Percentiles rank a stretch among this genome's conserved stretches.
phyloP scores from a whole-genome alignment of 2,113 vertebrate genomes.

The Pionites leucogaster region DNA sequence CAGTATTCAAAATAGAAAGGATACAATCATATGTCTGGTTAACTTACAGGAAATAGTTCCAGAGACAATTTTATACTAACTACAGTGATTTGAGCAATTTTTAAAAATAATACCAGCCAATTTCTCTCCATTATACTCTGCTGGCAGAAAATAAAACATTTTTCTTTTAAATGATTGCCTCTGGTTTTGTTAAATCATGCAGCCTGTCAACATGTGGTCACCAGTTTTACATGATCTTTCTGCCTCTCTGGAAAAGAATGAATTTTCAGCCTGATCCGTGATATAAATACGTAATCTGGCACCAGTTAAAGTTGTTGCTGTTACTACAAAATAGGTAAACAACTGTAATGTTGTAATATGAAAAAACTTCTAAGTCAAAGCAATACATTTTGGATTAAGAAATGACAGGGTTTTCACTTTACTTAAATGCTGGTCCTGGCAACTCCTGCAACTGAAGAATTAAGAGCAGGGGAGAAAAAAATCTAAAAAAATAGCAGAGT shows the following conservation, averaged over 20 bases:
- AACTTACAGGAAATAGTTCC: slow-evolving; percentile 83
- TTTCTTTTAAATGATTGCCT: slow-evolving; percentile 86
- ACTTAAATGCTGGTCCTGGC: neutral
- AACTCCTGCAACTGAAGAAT: neutral
- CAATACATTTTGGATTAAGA: slow-evolving; percentile 25
- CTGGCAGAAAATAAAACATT: slow-evolving; percentile 88
- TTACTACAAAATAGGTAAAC: slow-evolving; percentile 59
- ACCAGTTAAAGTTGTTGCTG: slow-evolving; percentile 65
- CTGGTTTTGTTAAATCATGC: slow-evolving; percentile 84
- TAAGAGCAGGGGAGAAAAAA: neutral
- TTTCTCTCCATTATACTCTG: slow-evolving; percentile 86
- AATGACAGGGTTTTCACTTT: neutral
- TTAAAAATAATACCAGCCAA: slow-evolving; percentile 88
- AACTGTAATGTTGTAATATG: slow-evolving; percentile 41
- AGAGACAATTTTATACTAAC: slow-evolving; percentile 88
- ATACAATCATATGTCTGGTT: slow-evolving; percentile 84
- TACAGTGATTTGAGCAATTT: slow-evolving; percentile 90
- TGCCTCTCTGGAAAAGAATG: slow-evolving; percentile 75
- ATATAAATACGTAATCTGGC: slow-evolving; percentile 78
- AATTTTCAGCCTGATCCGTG: slow-evolving; percentile 74
- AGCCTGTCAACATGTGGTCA: slow-evolving; percentile 85
- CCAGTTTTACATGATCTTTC: slow-evolving; percentile 80
- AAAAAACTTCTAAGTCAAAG: slow-evolving; percentile 19
- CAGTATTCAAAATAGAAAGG: slow-evolving; percentile 82
- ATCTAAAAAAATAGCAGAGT: neutral